Percentiles rank a stretch among this genome's conserved stretches.
These are phyloP conservation scores for Drosophila leonis DNA, from an alignment of 2,888 invertebrate genomes.

Conservation along the genomic window DNA sequence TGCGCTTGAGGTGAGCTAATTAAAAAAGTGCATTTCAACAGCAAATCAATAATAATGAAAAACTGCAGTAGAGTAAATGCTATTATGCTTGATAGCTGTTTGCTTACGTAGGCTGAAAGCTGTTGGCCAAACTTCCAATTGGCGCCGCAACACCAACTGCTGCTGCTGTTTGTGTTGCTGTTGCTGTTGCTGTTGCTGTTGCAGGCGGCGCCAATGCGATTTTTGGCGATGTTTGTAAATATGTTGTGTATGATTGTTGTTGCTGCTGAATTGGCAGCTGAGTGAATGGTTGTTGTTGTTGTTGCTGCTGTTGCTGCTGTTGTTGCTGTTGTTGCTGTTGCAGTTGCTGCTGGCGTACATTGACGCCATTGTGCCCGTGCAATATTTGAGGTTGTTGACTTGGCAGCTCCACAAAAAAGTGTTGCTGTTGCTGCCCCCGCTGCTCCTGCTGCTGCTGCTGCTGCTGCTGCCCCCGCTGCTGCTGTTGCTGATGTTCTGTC, in stretches of 20 bases:
- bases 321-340: slow-evolving; percentile 28
- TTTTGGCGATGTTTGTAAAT: slow-evolving; percentile 53
- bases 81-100: slow-evolving; percentile 51
- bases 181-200: slow-evolving; percentile 27
- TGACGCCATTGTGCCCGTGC: slow-evolving; percentile 76
- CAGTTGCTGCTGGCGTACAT: slow-evolving; percentile 54
- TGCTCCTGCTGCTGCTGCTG: slow-evolving; percentile 10
- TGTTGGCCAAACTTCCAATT: slow-evolving; percentile 21
- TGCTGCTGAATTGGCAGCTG: slow-evolving; percentile 33
- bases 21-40: slow-evolving; percentile 63
- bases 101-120: slow-evolving; percentile 61
- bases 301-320: slow-evolving; percentile 33
- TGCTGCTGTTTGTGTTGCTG: slow-evolving; percentile 19
- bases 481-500: slow-evolving; percentile 21
- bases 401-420: slow-evolving; percentile 63
- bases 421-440: slow-evolving; percentile 36
- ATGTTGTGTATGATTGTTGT: slow-evolving; percentile 24
- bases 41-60: slow-evolving; percentile 13
- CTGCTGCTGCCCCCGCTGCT: slow-evolving; percentile 22
- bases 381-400: slow-evolving; percentile 77
- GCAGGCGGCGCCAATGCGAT: slow-evolving; percentile 38
- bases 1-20: slow-evolving; percentile 60
- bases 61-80: slow-evolving; percentile 14
- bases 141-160: slow-evolving; percentile 28
- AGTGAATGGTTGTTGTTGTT: slow-evolving; percentile 17